A percentile compares a stretch with the other conserved stretches of the same genome.
Evolutionary conservation across 2,888 invertebrate genomes (phyloP).

Genomic region (Yponomeuta plumbellus): DNA sequence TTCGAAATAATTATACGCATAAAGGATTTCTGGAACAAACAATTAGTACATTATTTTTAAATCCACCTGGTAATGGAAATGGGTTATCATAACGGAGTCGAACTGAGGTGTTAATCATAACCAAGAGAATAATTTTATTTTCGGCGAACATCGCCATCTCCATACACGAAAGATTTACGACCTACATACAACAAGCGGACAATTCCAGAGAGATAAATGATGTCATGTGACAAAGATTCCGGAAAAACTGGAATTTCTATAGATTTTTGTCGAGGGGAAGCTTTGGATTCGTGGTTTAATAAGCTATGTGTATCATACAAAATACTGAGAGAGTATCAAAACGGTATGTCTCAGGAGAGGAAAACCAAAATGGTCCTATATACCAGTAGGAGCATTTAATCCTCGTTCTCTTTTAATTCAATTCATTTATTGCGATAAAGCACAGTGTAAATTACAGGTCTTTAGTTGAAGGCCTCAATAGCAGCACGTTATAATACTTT

Average conservation of each 20-base stretch:
- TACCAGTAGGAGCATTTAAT: no score
- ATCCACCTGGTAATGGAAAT: background rate
- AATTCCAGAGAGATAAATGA: background rate
- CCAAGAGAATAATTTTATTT: background rate
- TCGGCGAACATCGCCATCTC: background rate
- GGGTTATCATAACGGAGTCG: background rate
- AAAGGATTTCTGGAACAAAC: background rate
- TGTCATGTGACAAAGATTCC: background rate
- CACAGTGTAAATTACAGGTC: no score
- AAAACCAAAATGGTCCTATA: no score
- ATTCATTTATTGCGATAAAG: no score
- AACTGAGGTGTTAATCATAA: background rate
- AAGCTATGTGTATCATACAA: no score
- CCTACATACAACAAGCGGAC: background rate
- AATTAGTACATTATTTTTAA: background rate
- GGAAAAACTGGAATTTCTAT: background rate
- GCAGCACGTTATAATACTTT: no score
- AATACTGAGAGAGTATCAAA: no score
- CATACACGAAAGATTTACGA: background rate
- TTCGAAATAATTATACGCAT: background rate
- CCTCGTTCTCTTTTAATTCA: no score
- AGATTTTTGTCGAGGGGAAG: no score
- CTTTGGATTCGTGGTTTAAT: no score
- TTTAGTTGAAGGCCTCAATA: no score
- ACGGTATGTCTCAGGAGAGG: no score